Evolutionary conservation across 2,113 vertebrate genomes (phyloP), one percentile per base, ranked within the genome.

Genomic region (Platanista minor): DNA sequence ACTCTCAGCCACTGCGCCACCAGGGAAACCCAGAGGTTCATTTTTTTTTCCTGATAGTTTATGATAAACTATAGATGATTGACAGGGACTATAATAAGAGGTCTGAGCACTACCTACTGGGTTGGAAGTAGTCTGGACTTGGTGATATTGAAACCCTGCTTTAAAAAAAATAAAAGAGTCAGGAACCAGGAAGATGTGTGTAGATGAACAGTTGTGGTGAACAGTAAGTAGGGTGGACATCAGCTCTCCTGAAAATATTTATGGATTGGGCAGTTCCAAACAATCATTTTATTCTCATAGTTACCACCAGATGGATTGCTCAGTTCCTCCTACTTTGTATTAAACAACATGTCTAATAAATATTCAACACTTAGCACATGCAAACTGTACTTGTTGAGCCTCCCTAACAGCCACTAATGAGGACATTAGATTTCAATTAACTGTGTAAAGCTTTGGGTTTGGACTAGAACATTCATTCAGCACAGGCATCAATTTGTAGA

Each of bases 361-460:
- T 98, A 97, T 96, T 97, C 92, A 98, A 78, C 41, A 66, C 17
- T 95, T 96, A 85, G 54, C 90, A 97, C 77, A 90, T 87, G 81
- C 66, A 96, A 95, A 91, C 41, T 87, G 29, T 31, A 92, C 87
- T 96, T 95, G 88, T 96, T 97, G 95, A 94, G 77, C 41, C 75
- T 97, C 25, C 39, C 31, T 87, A 77, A 83, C 66, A 96, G 61
- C 49, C 66, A 54, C 88, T 96, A 97, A 97, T 92, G 84, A 92
- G 96, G 67, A 96, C 91, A 97, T 97, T 97, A 97, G 97, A 71
- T 97, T 97, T 97, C 95, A 97, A 96, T 97, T 97, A 97, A 94
- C 92, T 96, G 90, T 87, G 92, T 88, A 96, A 97, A 96, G 87
- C 95, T 96, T 88, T 96, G 90, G 23, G 71, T 94, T 97, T 94